Percentiles rank a stretch among this genome's conserved stretches.
These are phyloP conservation scores for Drosophila murphyi DNA, from an alignment of 1,140 invertebrate species.

Conservation along the genomic window DNA sequence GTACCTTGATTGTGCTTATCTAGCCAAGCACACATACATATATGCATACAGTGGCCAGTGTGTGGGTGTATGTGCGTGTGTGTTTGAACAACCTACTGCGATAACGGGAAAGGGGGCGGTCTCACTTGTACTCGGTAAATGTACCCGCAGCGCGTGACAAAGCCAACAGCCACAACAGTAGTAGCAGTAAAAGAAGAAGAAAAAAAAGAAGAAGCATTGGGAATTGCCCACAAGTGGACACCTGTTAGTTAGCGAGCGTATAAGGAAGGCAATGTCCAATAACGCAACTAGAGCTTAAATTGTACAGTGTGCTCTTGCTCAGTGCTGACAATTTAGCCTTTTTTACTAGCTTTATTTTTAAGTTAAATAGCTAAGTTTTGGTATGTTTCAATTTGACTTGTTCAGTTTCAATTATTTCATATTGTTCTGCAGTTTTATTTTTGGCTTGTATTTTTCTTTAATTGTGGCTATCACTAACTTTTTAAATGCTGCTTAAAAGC, in stretches of 20 bases:
- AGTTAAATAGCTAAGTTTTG: neutral
- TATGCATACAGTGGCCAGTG: slow-evolving; percentile 12
- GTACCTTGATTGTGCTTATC: slow-evolving; percentile 67
- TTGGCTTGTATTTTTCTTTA: too few relatives aligned
- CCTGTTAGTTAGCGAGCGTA: slow-evolving; percentile 35
- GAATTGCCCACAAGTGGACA: slow-evolving; percentile 41
- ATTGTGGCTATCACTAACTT: neutral
- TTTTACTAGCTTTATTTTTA: neutral
- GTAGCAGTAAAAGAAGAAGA: neutral
- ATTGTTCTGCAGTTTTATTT: too few relatives aligned
- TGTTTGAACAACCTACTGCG: slow-evolving; percentile 70
- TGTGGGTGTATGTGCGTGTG: slow-evolving; percentile 22
- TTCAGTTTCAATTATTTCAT: too few relatives aligned
- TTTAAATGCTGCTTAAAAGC: neutral
- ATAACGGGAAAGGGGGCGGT: slow-evolving; percentile 44
- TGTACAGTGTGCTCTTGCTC: neutral
- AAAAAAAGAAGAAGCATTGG: neutral
- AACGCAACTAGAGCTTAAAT: slow-evolving; percentile 14
- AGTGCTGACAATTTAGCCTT: neutral
- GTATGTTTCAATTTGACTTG: too few relatives aligned
- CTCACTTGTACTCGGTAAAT: slow-evolving; percentile 44
- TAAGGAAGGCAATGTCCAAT: slow-evolving; percentile 36
- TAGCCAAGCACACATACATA: slow-evolving; percentile 33
- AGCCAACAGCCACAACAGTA: slow-evolving; percentile 17
- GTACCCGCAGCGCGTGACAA: slow-evolving; percentile 64